Evolutionary conservation across 2,797 vertebrate species (phyloP), one percentile per base, ranked within the genome.

Genomic region (Eidolon dupreanum): DNA sequence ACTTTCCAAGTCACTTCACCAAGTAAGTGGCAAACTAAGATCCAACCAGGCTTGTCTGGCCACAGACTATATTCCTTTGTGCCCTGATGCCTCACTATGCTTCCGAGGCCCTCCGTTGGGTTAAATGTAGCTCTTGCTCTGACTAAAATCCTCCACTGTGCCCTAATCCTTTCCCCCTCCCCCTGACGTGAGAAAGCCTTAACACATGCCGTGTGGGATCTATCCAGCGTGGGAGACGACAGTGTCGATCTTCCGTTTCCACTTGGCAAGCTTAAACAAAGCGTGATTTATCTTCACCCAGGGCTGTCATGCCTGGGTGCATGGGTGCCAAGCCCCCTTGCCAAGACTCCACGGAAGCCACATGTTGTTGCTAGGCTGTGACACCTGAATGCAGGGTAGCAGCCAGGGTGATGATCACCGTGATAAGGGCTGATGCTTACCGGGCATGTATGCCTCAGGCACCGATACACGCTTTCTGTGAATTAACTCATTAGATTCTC

Each of bases 1-100:
- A 43, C 49, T 82, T 46, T 7, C 26, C 24, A 41, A 59, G 31
- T 79, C 65, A 11, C 12, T 65, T 55, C 65, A n/a, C 49, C 49
- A 75, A 82, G 1, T 22, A 26, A 41, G 2, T 13, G 33, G 20
- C 7, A 19, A 84, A 78, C 33, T 22, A 17, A 66, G 55, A 43
- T 28, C 61, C 59, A 63, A 65, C 12, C 8, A 49, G 49, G 43
- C 24, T 41, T 2, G 0, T 36, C 57, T 75, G 51, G 55, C 78
- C n/a, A 2, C 65, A 81, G 59, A 9, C 46, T 8, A 1, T 20
- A 4, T 15, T 6, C 11, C 28, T 0, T 15, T 71, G 43, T 0
- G 0, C 7, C 57, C 59, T 0, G 38, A 1, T 0, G 0, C 31
- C 49, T 86, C 36, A 0, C 24, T 36, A 2, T 16, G 13, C 8